Evolutionary conservation across 2,113 vertebrate genomes (phyloP), one percentile per base, ranked within the genome.

Genomic region (Scalopus aquaticus): DNA sequence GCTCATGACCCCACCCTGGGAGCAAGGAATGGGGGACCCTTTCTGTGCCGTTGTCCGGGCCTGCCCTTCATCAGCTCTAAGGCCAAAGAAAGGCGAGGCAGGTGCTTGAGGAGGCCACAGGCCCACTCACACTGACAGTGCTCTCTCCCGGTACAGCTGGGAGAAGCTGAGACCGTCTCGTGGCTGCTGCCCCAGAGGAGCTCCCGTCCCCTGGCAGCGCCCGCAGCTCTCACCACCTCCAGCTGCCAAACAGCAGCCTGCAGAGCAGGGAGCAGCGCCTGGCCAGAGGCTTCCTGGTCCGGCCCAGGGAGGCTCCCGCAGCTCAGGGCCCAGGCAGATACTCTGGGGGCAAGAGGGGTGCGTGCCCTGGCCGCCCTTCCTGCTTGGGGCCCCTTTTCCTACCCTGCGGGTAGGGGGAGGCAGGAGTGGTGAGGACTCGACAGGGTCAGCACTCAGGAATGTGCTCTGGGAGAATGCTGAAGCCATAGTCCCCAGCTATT

Each of bases 401-500:
- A 6, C 22, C 81, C 42, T 13, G 5, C 1, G 2, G 42, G 22
- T 32, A 9, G 44, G 76, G 44, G 32, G 9, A 13, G 17, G 16
- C 9, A 51, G 79, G 81, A 80, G 83, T 3, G 20, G 60, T 3
- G n/a, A 90, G 39, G 74, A 86, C 91, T 67, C 79, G 35, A 2
- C 62, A 15, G 6, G 60, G 93, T 97, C 97, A 96, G 95, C 88
- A 4, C 92, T 95, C 95, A 96, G 96, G 97, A 97, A 97, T 97
- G 97, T 86, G 95, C 90, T 85, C 79, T 32, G 78, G 94, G 94
- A 92, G 92, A 92, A 86, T 39, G 84, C 94, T 35, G 83, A 95
- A 97, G 96, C 90, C 96, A 80, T 96, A 87, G 96, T 96, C 95
- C 88, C 93, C 91, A 93, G 95, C 82, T 77, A 73, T 95, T 94